Evolutionary conservation across 2,888 invertebrate genomes (phyloP).

Genomic region (Cryptocephalus moraei): DNA sequence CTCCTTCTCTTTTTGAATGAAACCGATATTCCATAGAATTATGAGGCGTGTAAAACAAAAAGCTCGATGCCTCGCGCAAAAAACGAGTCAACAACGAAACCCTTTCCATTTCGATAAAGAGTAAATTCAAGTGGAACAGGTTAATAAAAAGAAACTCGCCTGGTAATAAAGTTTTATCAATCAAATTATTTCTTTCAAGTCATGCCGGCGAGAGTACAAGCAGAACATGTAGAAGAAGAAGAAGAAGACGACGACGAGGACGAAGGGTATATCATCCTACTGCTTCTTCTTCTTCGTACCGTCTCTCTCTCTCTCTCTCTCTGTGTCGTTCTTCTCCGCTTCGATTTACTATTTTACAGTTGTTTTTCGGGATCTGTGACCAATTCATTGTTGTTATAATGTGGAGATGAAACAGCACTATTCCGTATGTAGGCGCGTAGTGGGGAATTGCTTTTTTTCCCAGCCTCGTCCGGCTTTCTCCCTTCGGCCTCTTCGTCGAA

Average conservation of each 20-base stretch:
- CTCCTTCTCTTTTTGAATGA: slow-evolving; percentile 12
- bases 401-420: slow-evolving; percentile 12
- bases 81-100: slow-evolving; percentile 11
- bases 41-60: slow-evolving; percentile 12
- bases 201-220: slow-evolving; percentile 21
- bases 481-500: no score
- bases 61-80: slow-evolving; percentile 9
- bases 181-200: slow-evolving; percentile 28
- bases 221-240: no score
- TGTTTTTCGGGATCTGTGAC: slow-evolving; percentile 24
- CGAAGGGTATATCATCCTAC: no score
- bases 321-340: slow-evolving; percentile 25
- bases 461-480: no score
- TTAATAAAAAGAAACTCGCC: slow-evolving; percentile 13
- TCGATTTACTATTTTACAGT: slow-evolving; percentile 26
- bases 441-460: no score
- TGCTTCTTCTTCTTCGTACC: background rate
- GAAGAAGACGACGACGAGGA: no score
- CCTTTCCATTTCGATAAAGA: slow-evolving; percentile 17
- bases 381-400: slow-evolving; percentile 20
- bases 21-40: slow-evolving; percentile 19
- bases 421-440: background rate
- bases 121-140: slow-evolving; percentile 18
- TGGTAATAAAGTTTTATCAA: slow-evolving; percentile 30
- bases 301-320: no score